Evolutionary conservation across 64 coral and sea anemone species (phyloP), one percentile per base, ranked within the genome.

Genomic region (Stichodactyla helianthus): DNA sequence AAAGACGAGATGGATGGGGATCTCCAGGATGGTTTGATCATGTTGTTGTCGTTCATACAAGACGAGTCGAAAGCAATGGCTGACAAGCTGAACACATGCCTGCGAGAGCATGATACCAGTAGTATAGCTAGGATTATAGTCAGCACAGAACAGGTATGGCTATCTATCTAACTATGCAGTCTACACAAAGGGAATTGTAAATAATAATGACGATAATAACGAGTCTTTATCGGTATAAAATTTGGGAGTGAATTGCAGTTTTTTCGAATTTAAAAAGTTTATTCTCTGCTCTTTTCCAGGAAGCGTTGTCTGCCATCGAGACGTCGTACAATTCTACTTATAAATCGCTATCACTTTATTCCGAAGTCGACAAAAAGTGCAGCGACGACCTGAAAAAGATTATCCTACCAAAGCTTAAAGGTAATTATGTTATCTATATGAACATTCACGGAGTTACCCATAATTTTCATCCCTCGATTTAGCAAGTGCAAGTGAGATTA

Each of bases 301-400:
- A 13, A 19, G 19, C 52, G 11, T 31, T 88, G 11, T 53, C 79
- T 27, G 93, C 92, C 15, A 83, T 89, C 15, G 93, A 92, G 79
- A 52, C 58, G 10, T 10, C 54, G 5, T 95, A 95, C 90, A 95
- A 95, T 62, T 54, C 82, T 6, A 82, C 14, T 15, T 87, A 95
- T 53, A 54, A 92, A 74, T 87, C 82, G 6, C 35, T 7, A 23
- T 82, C 92, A 28, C 65, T 92, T 61, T 68, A 81, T 50, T 50
- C 20, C 28, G 89, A 92, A 86, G 62, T 95, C 5, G 61, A 89
- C 63, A 83, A 89, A 22, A 95, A 92, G 53, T 92, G 90, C 56
- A 92, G 83, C 63, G 84, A 92, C 55, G 93, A 95, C 53, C 68
- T 95, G 76, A 95, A 89, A 56, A 89, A 86, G 78, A 51, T 95